Evolutionary conservation across 2,113 vertebrate genomes (phyloP).

Genomic region (Butorides virescens): DNA sequence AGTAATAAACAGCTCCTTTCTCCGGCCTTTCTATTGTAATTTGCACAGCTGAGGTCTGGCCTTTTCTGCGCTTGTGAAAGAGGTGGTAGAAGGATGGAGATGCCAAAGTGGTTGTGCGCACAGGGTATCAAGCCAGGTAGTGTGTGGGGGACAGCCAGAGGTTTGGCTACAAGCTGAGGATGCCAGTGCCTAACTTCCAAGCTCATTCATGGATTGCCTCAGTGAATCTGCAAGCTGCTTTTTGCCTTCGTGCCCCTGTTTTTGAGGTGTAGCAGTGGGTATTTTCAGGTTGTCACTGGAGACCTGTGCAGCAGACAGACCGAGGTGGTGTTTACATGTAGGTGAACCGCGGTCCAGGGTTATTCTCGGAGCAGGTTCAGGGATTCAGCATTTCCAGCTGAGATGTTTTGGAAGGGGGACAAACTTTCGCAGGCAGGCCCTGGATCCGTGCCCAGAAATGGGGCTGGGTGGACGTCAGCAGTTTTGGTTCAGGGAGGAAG

Average conservation of each 20-base stretch:
- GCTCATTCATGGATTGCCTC: not conserved
- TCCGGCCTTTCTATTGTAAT: not conserved
- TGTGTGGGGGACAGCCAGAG: not conserved
- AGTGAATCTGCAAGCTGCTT: not conserved
- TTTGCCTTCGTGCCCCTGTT: not conserved
- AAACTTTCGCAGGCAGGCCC: conserved; percentile 18
- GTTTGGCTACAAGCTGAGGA: not conserved
- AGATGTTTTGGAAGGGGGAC: conserved; percentile 37
- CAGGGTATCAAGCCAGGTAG: not conserved
- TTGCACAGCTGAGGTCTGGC: not conserved
- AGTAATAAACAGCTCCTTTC: not conserved
- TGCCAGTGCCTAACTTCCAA: not conserved
- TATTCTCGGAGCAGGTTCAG: conserved; percentile 8
- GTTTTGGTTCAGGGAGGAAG: conserved; percentile 62
- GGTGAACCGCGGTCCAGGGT: not conserved
- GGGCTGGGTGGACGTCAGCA: conserved; percentile 43
- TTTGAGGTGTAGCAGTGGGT: rapidly evolving
- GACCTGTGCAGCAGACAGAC: not conserved
- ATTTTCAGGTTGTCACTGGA: not conserved
- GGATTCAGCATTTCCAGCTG: conserved; percentile 3
- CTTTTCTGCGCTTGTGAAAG: not conserved
- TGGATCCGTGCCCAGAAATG: not conserved
- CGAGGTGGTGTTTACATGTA: rapidly evolving
- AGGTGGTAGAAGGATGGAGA: not conserved
- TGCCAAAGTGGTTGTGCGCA: not conserved